Percentiles rank a stretch among this genome's conserved stretches.
Evolutionary conservation across 2,797 vertebrate species (phyloP).

Genomic region (Gambelia wislizenii): DNA sequence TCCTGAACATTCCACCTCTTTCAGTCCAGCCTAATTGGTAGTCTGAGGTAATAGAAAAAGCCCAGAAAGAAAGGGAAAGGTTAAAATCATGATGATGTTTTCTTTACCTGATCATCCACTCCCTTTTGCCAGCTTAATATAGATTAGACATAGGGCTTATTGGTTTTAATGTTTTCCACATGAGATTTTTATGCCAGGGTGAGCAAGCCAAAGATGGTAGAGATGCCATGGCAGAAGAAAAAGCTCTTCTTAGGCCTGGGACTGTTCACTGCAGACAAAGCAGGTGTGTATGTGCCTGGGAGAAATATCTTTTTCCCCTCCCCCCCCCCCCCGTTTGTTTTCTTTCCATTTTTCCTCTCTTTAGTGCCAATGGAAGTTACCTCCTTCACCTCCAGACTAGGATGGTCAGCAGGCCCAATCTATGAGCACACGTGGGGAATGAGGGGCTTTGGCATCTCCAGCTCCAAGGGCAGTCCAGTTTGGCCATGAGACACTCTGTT

Average conservation of each 20-base stretch:
- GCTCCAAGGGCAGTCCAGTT: background rate
- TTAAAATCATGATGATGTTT: background rate
- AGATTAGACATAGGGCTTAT: background rate
- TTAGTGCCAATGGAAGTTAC: background rate
- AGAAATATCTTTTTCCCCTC: background rate
- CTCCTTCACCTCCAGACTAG: background rate
- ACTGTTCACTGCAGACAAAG: background rate
- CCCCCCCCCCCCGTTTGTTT: background rate
- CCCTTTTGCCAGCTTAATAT: background rate
- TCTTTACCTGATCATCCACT: background rate
- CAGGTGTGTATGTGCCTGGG: no score
- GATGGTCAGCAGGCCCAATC: background rate
- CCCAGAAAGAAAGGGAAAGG: background rate
- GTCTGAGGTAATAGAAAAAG: background rate
- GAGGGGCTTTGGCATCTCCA: background rate
- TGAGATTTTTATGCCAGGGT: background rate
- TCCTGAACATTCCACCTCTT: background rate
- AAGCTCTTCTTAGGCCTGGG: background rate
- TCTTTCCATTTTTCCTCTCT: background rate
- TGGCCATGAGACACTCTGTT: background rate
- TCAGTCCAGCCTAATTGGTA: background rate
- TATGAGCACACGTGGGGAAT: background rate
- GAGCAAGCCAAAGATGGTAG: background rate
- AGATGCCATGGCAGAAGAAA: background rate
- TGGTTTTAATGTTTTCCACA: background rate